Evolutionary conservation across 2,113 vertebrate genomes (phyloP).

Genomic region (Rafetus swinhoei): DNA sequence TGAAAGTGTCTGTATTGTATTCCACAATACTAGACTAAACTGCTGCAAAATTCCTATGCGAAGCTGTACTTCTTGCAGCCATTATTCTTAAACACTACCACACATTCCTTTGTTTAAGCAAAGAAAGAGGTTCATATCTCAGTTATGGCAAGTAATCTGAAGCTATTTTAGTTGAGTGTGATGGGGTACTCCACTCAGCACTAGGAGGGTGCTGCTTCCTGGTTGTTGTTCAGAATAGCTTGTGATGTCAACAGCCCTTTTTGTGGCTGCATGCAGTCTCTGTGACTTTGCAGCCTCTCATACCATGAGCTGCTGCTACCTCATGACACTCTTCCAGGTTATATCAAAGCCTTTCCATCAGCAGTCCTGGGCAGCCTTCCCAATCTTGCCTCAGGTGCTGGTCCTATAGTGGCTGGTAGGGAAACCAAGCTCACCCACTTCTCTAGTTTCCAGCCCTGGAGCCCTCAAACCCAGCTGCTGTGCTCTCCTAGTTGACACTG

Average conservation of each 20-base stretch:
- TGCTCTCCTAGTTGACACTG: not conserved
- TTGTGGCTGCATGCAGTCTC: accelerated
- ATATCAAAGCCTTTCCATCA: not conserved
- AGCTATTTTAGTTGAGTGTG: not conserved
- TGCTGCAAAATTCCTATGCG: not conserved
- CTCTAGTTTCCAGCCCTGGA: not conserved
- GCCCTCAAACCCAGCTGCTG: not conserved
- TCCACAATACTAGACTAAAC: not conserved
- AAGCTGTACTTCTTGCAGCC: accelerated
- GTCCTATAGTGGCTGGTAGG: too few relatives aligned
- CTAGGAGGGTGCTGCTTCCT: not conserved
- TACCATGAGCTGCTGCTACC: not conserved
- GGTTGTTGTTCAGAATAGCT: not conserved
- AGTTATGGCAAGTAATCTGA: not conserved
- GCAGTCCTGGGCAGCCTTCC: not conserved
- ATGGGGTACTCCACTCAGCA: not conserved
- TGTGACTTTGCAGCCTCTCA: not conserved
- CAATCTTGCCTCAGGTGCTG: too few relatives aligned
- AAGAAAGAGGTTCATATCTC: accelerated
- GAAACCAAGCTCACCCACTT: too few relatives aligned
- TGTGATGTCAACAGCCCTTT: not conserved
- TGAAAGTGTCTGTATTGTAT: not conserved
- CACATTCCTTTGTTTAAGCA: not conserved
- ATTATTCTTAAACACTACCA: accelerated
- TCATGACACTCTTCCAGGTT: not conserved